Conservation (phyloP, 2,888 invertebrate species). For the Leucophenga maculata region DNA sequence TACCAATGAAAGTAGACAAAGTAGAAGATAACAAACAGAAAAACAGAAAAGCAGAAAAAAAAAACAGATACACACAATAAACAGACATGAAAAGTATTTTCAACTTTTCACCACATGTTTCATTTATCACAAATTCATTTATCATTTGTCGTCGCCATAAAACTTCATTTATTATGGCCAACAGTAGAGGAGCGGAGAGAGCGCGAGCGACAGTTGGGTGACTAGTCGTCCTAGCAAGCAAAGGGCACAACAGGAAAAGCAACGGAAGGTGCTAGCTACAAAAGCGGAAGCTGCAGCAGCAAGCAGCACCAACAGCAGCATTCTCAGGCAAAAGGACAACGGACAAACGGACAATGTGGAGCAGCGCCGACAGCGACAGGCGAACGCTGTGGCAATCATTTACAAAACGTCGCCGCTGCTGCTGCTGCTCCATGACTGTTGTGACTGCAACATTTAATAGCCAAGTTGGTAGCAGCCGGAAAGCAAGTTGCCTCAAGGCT, state of each 20-base stretch:
- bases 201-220: background rate
- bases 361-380: background rate
- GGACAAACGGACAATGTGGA: background rate
- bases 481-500: too few species aligned
- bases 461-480: constrained; percentile 11
- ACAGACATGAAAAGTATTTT: constrained; percentile 51
- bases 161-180: constrained; percentile 36
- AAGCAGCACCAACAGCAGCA: background rate
- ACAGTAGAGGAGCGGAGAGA: constrained; percentile 6
- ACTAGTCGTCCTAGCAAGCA: background rate
- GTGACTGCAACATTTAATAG: constrained; percentile 29
- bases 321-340: too few species aligned
- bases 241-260: constrained; percentile 11
- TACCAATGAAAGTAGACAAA: too few species aligned
- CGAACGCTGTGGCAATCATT: constrained; percentile 12
- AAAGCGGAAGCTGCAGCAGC: constrained; percentile 13
- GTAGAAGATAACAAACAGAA: too few species aligned
- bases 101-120: constrained; percentile 66
- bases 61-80: constrained; percentile 3
- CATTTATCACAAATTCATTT: constrained; percentile 67
- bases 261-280: constrained; percentile 18
- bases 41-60: too few species aligned
- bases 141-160: constrained; percentile 58
- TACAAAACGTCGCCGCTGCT: constrained; percentile 4
- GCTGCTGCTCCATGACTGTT: background rate